These are phyloP conservation scores for Pampusana beccarii DNA, from an alignment of 2,113 vertebrate species.

Conservation along the genomic window DNA sequence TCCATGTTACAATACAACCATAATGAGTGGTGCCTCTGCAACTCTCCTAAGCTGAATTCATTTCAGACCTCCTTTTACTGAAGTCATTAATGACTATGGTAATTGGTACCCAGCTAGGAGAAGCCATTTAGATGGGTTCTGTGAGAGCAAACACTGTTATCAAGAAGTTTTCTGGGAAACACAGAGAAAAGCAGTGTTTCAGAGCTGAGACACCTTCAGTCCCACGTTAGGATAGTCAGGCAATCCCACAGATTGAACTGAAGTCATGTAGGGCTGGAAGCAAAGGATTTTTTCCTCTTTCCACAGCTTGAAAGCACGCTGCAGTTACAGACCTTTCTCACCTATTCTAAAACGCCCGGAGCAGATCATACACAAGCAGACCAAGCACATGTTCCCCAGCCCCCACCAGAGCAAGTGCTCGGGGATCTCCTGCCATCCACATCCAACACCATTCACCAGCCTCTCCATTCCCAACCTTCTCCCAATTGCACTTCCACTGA, in stretches of 20 bases:
- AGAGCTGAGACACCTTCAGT: not conserved
- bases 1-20: no score
- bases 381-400: not conserved
- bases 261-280: not conserved
- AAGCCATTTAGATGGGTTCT: not conserved
- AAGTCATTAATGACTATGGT: no score
- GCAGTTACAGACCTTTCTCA: not conserved
- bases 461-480: not conserved
- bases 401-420: not conserved
- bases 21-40: no score
- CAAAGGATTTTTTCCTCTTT: not conserved
- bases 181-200: not conserved
- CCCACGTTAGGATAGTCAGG: not conserved
- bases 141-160: not conserved
- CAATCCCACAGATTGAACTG: not conserved
- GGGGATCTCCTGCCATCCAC: not conserved
- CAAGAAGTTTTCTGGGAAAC: not conserved
- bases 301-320: rapidly evolving
- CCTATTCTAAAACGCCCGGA: rapidly evolving
- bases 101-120: rapidly evolving
- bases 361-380: not conserved
- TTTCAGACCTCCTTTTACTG: no score
- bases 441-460: not conserved
- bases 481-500: not conserved
- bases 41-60: no score